phyloP scores from a whole-genome alignment of 2,888 invertebrate species.

The Orchestes rusci region DNA sequence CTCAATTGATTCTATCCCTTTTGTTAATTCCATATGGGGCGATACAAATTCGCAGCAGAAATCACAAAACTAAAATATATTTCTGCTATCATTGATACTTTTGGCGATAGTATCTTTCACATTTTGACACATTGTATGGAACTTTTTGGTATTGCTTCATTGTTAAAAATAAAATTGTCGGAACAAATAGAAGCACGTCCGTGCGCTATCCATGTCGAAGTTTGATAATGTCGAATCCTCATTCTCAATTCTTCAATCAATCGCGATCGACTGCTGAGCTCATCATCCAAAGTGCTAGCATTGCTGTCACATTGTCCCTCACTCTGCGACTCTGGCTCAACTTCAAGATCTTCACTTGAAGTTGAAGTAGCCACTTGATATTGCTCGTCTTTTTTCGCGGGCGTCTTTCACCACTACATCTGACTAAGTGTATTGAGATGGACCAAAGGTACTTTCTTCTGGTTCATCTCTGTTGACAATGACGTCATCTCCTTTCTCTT shows the following conservation, averaged over 20 bases:
- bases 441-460: slow-evolving; percentile 40
- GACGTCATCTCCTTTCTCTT: slow-evolving; percentile 42
- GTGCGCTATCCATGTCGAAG: too few relatives aligned
- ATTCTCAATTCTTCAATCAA: slow-evolving; percentile 52
- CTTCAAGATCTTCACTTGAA: slow-evolving; percentile 43
- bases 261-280: slow-evolving; percentile 44
- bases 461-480: slow-evolving; percentile 44
- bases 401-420: slow-evolving; percentile 39
- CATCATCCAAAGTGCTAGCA: slow-evolving; percentile 45
- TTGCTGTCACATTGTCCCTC: slow-evolving; percentile 44
- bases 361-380: slow-evolving; percentile 42
- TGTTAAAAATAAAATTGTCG: too few relatives aligned
- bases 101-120: too few relatives aligned
- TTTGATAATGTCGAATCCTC: slow-evolving; percentile 51
- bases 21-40: too few relatives aligned
- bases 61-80: too few relatives aligned
- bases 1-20: too few relatives aligned
- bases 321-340: slow-evolving; percentile 36
- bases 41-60: too few relatives aligned
- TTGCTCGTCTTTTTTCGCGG: slow-evolving; percentile 36
- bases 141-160: too few relatives aligned
- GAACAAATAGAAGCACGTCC: too few relatives aligned
- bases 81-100: too few relatives aligned
- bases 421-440: slow-evolving; percentile 42
- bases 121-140: too few relatives aligned